Base-by-base conservation (phyloP, 2,113 vertebrate species). In the Pavo muticus region DNA sequence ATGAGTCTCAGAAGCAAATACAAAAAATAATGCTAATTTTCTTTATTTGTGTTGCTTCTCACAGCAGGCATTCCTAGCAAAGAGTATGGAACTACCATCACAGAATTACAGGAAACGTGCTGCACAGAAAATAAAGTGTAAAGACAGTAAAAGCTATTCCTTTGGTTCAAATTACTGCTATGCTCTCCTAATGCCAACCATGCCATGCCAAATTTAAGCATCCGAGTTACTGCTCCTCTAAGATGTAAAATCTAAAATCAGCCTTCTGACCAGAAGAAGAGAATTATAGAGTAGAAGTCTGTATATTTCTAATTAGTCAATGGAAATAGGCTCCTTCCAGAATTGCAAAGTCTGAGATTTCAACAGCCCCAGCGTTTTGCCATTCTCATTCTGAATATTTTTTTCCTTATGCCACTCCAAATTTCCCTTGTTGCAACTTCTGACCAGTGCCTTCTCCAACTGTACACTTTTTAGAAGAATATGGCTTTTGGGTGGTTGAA, bases 21-120 rank as follows among this genome's bases (percentile, higher is more conserved):
- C 25, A 77, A 84, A 78, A 80, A 88, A 64, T 42, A 94, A 91
- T 59, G 42, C 50, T 90, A 74, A 75, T 90, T 95, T 88, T 84
- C n/a, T 76, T 42, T 84, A 11, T 23, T 84, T 21, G 13, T 23
- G 18, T 19, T 77, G 18, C 83, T 94, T 95, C 64, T 88, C 65
- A 68, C 0, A 1, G 56, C 35, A 94, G 27, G 5, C 61, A 87
- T 54, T 90, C 27, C 35, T 37, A 85, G 40, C 27, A 79, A 89
- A 85, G 81, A 68, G 25, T 64, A 91, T 71, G 1, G 5, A 87
- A 82, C 45, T 59, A 77, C 40, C 5, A 29, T 7, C 45, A 75
- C 21, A 93, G 88, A 95, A 90, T 75, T 71, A 81, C 64, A 75
- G 92, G 69, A 91, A 90, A 88, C 29, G 3, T 40, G 60, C 29